These are phyloP conservation scores for Syrrhaptes paradoxus DNA, from an alignment of 2,113 vertebrate genomes.

Conservation along the genomic window DNA sequence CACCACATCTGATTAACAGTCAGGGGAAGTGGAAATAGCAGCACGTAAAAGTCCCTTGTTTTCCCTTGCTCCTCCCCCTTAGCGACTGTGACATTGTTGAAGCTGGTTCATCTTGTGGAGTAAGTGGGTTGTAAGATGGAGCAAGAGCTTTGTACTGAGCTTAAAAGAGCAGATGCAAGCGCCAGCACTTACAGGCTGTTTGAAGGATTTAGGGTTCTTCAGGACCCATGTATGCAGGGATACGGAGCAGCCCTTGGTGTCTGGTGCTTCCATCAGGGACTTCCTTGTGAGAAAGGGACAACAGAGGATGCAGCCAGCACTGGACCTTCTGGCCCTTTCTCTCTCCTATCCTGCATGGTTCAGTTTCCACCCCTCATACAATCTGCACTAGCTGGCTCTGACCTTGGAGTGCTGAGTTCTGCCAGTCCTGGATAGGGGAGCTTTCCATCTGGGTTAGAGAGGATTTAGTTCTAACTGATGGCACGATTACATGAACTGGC, in stretches of 20 bases:
- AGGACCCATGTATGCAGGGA: neutral
- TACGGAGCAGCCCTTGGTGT: rapidly evolving
- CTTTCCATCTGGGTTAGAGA: neutral
- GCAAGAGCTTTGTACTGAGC: neutral
- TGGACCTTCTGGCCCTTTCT: neutral
- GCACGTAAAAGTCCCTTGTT: neutral
- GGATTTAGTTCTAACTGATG: neutral
- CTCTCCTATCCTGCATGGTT: rapidly evolving
- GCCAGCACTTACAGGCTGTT: neutral
- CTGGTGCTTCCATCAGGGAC: neutral
- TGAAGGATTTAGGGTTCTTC: neutral
- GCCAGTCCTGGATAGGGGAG: neutral
- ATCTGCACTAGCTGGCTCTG: neutral
- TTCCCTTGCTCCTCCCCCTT: neutral
- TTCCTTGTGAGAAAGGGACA: neutral
- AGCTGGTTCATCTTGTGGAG: neutral
- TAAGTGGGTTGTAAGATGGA: neutral
- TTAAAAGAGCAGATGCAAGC: neutral
- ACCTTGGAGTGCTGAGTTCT: neutral
- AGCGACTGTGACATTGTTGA: neutral
- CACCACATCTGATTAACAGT: neutral
- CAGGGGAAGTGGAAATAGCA: neutral
- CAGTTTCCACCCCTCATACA: neutral
- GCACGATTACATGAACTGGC: rapidly evolving
- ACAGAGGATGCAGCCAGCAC: rapidly evolving